Percentiles rank a stretch among this genome's conserved stretches.
phyloP scores from a whole-genome alignment of 2,888 invertebrate species.

The Dicyrtoma fusca region DNA sequence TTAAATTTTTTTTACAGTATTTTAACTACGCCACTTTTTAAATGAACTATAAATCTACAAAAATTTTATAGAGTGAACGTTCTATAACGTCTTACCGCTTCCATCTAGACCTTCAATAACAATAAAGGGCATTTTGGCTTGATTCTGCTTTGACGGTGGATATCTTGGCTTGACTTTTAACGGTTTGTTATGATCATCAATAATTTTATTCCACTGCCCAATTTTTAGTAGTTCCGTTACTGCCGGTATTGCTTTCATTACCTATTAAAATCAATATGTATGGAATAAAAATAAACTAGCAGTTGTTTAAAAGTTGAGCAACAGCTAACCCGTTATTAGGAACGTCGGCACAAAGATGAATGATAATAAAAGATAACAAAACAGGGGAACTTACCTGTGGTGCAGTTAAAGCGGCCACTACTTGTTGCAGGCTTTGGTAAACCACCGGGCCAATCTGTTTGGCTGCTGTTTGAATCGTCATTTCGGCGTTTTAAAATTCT shows the following conservation, averaged over 20 bases:
- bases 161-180: slow-evolving; percentile 37
- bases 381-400: slow-evolving; percentile 50
- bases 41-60: background rate
- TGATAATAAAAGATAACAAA: background rate
- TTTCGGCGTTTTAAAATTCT: no score
- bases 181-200: slow-evolving; percentile 42
- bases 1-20: background rate
- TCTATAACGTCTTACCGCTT: slow-evolving; percentile 58
- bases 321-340: no score
- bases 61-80: background rate
- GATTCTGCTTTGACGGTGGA: slow-evolving; percentile 47
- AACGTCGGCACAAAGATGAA: no score
- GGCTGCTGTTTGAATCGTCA: background rate
- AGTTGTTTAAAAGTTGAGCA: no score
- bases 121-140: slow-evolving; percentile 60
- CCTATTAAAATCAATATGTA: slow-evolving; percentile 33
- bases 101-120: slow-evolving; percentile 63
- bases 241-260: slow-evolving; percentile 43
- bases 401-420: slow-evolving; percentile 43
- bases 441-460: slow-evolving; percentile 43
- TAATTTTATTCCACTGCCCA: slow-evolving; percentile 44
- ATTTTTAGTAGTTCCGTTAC: slow-evolving; percentile 52
- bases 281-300: no score
- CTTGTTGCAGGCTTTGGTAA: slow-evolving; percentile 52
- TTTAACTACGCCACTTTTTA: no score